A percentile compares a stretch with the other conserved stretches of the same genome.
phyloP scores from a whole-genome alignment of 64 coral and sea anemone genomes.

The Pocillopora damicornis region DNA sequence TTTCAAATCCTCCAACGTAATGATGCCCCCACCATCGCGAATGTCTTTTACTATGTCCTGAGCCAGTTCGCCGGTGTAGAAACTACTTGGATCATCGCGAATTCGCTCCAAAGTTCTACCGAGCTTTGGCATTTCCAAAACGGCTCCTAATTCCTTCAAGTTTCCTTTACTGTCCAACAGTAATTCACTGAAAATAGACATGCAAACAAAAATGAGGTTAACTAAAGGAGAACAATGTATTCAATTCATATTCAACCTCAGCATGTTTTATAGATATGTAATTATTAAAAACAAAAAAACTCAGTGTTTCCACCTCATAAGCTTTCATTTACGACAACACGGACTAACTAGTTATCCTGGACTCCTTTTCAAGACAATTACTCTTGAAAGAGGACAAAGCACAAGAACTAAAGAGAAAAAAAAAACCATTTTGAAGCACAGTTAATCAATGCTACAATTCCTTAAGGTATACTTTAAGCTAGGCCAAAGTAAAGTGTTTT shows the following conservation, averaged over 20 bases:
- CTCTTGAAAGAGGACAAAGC: neutral
- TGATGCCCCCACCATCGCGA: conserved; percentile 37
- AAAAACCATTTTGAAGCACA: no score
- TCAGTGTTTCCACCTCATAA: no score
- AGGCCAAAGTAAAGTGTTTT: no score
- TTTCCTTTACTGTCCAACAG: conserved; percentile 44
- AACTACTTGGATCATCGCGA: conserved; percentile 71
- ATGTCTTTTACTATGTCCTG: conserved; percentile 69
- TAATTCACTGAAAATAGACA: conserved; percentile 43
- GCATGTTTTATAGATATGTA: no score
- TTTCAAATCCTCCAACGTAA: conserved; percentile 60
- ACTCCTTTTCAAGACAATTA: neutral
- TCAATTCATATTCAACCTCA: no score
- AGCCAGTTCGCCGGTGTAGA: conserved; percentile 74
- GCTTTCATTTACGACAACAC: no score
- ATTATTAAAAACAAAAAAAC: no score
- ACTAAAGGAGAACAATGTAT: no score
- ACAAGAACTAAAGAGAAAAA: neutral
- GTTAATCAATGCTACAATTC: no score
- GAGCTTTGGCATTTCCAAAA: conserved; percentile 59
- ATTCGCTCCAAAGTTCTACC: conserved; percentile 76
- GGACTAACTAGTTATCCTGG: neutral
- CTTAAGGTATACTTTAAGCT: no score
- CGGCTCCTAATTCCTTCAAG: conserved; percentile 35
- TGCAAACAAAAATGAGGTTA: neutral